Conservation (phyloP, 2,797 vertebrate genomes). For the Peromyscus attwateri region DNA sequence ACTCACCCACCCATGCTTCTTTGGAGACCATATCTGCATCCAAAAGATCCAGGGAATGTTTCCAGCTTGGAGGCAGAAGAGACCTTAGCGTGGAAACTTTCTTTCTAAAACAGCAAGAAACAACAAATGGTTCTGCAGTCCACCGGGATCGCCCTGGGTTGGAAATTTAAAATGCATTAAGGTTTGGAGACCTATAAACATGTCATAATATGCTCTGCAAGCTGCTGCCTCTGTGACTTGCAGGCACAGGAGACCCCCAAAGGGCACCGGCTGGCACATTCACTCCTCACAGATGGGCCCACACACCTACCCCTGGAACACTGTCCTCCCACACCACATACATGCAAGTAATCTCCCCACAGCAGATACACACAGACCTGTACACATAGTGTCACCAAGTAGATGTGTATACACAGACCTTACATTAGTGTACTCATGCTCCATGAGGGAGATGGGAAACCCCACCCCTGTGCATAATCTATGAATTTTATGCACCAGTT, state of each 20-base stretch:
- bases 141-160: slow-evolving; percentile 69
- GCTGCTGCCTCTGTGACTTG: slow-evolving; percentile 75
- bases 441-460: not conserved
- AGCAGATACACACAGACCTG: not conserved
- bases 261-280: slow-evolving; percentile 28
- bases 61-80: slow-evolving; percentile 32
- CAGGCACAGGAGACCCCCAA: not conserved
- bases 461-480: not conserved
- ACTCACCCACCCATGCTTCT: not conserved
- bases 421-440: too few relatives aligned
- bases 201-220: slow-evolving; percentile 70
- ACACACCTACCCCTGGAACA: not conserved
- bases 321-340: not conserved
- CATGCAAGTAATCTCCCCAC: not conserved
- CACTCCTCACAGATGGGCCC: not conserved
- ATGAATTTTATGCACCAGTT: not conserved
- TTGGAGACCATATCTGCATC: not conserved
- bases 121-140: slow-evolving; percentile 79
- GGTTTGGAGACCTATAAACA: slow-evolving; percentile 79
- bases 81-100: slow-evolving; percentile 62
- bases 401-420: not conserved
- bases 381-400: not conserved
- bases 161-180: slow-evolving; percentile 83
- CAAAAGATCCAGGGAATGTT: not conserved
- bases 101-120: slow-evolving; percentile 71